These are phyloP conservation scores for Encarsia formosa DNA, from an alignment of 2,888 invertebrate genomes.

Conservation along the genomic window DNA sequence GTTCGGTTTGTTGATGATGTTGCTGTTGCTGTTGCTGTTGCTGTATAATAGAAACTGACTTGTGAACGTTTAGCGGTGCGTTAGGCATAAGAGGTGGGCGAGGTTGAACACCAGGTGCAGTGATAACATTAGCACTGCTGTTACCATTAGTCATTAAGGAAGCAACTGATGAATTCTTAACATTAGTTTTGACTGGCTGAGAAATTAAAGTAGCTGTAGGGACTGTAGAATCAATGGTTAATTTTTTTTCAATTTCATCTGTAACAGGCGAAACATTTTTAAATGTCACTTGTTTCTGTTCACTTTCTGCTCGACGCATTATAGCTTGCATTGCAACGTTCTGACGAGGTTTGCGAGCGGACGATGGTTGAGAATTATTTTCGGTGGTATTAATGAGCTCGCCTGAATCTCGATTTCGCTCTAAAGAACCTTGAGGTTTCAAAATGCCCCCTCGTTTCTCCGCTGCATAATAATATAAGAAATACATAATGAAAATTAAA, in stretches of 20 bases:
- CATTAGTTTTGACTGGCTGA: background rate
- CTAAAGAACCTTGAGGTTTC: slow-evolving; percentile 69
- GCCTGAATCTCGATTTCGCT: slow-evolving; percentile 55
- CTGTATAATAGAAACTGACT: background rate
- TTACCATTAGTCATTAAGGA: background rate
- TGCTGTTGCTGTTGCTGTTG: background rate
- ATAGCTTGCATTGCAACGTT: slow-evolving; percentile 79
- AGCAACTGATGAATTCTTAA: slow-evolving; percentile 5
- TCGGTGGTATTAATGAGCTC: slow-evolving; percentile 31
- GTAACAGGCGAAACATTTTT: slow-evolving; percentile 44
- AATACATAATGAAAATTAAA: background rate
- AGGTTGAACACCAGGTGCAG: slow-evolving; percentile 27
- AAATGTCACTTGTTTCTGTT: slow-evolving; percentile 59
- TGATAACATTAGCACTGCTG: background rate
- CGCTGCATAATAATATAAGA: slow-evolving; percentile 40
- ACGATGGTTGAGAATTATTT: slow-evolving; percentile 28
- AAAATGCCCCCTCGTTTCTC: slow-evolving; percentile 66
- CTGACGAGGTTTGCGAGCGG: slow-evolving; percentile 54
- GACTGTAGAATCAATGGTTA: background rate
- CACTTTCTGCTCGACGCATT: slow-evolving; percentile 67
- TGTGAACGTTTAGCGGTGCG: slow-evolving; percentile 12
- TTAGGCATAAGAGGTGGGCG: slow-evolving; percentile 34
- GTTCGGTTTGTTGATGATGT: slow-evolving; percentile 8
- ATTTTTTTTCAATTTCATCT: slow-evolving; percentile 31
- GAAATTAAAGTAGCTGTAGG: background rate